Conservation (phyloP, 2,888 invertebrate species). For the Apodemia hepburni region DNA sequence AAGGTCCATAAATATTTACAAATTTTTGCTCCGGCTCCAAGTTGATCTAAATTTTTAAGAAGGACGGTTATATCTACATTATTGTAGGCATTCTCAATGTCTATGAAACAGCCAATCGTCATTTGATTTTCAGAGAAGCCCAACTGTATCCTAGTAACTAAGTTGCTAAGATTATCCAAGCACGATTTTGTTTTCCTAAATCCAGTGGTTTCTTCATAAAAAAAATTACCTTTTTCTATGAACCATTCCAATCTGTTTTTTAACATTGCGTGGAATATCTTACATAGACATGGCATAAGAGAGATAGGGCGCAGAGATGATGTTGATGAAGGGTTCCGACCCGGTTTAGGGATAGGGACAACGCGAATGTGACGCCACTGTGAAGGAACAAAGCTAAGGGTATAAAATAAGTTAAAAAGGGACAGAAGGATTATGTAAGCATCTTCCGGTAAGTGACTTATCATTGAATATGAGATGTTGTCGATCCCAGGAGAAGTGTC, state of each 20-base stretch:
- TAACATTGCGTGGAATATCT: slow-evolving; percentile 27
- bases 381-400: background rate
- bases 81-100: slow-evolving; percentile 24
- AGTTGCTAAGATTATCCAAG: slow-evolving; percentile 22
- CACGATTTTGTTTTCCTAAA: slow-evolving; percentile 27
- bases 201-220: slow-evolving; percentile 23
- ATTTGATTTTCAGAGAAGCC: slow-evolving; percentile 21
- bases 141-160: slow-evolving; percentile 16
- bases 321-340: background rate
- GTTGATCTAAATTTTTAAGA: slow-evolving; percentile 19
- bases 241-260: slow-evolving; percentile 26
- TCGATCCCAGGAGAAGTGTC: slow-evolving; percentile 19
- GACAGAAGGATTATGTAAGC: background rate
- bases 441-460: slow-evolving; percentile 13
- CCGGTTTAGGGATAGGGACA: slow-evolving; percentile 16
- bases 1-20: slow-evolving; percentile 23
- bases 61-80: slow-evolving; percentile 20
- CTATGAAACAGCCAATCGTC: slow-evolving; percentile 28
- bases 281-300: slow-evolving; percentile 27
- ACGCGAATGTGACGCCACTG: slow-evolving; percentile 14
- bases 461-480: slow-evolving; percentile 20
- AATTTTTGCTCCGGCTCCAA: slow-evolving; percentile 20
- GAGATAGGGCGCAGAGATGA: slow-evolving; percentile 18
- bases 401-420: background rate
- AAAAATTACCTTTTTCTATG: slow-evolving; percentile 20